Base-by-base conservation (phyloP, 1,140 invertebrate species). In the Amyelois transitella region DNA sequence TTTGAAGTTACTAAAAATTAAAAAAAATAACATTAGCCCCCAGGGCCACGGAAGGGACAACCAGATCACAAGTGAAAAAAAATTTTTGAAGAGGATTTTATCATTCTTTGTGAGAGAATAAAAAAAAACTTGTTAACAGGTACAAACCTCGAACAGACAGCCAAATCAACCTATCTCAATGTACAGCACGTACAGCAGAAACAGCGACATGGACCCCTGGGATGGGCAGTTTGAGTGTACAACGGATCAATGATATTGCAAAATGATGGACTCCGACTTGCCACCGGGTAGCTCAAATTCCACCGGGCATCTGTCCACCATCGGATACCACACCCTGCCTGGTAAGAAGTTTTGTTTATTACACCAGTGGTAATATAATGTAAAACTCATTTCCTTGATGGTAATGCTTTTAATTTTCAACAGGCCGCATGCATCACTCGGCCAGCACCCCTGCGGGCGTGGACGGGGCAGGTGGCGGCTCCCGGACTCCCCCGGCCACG, bases 371-470 rank as follows among this genome's bases (percentile, higher is more conserved):
- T n/a, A n/a, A n/a, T n/a, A n/a, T n/a, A n/a, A n/a, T n/a, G n/a
- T n/a, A n/a, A n/a, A n/a, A n/a, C n/a, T n/a, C n/a, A n/a, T n/a
- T n/a, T n/a, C n/a, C n/a, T n/a, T 4, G 10, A 19, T 55, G 6
- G 18, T 17, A 6, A 19, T 21, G 24, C 19, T 18, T 2, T 43
- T 51, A 45, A 25, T 22, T 51, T 59, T 28, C 17, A 45, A 28
- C 62, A 84, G 89, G 89, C 69, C 90, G 91, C 19, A 94, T 95
- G 92, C 94, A 94, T 75, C 94, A 95, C 80, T 95, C 94, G 65
- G 91, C 94, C 71, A 95, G 94, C 62, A 95, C 94, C 64, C 94
- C 94, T 53, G 93, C 93, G 25, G 94, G 94, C 32, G 94, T 95
- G 66, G 94, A 95, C 81, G 93, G 93, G 60, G 91, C 91, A 53